Conservation (phyloP, 2,113 vertebrate species). For the Dicerorhinus sumatrensis region DNA sequence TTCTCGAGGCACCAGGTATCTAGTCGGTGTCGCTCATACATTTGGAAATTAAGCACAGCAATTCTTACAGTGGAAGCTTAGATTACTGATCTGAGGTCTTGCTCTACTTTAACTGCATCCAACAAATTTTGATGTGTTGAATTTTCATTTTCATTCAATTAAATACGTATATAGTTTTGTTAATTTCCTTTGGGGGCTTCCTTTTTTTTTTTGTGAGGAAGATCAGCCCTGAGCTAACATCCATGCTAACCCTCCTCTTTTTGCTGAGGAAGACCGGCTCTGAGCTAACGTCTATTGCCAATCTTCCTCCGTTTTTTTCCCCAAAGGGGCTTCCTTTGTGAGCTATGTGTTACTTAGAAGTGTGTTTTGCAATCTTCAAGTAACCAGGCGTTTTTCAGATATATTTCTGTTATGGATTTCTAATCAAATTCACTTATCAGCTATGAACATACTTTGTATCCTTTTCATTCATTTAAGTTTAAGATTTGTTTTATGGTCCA, state of each 20-base stretch:
- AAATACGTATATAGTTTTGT: neutral
- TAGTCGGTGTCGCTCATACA: neutral
- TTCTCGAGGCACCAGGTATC: too few species aligned
- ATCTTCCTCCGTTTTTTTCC: too few species aligned
- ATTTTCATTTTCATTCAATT: neutral
- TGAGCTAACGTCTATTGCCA: too few species aligned
- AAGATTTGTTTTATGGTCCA: neutral
- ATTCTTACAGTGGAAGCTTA: neutral
- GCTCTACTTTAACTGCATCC: neutral
- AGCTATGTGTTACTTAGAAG: neutral
- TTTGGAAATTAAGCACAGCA: neutral
- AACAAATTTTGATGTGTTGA: neutral
- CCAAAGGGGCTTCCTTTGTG: neutral
- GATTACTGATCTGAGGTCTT: neutral
- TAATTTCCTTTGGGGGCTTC: neutral
- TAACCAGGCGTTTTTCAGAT: neutral
- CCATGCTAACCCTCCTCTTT: too few species aligned
- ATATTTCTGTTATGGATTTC: neutral
- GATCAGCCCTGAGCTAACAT: too few species aligned
- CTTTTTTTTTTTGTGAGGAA: too few species aligned
- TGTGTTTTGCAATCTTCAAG: neutral
- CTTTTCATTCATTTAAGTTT: neutral
- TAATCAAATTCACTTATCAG: neutral
- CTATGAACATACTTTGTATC: neutral
- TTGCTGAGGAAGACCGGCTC: too few species aligned